Evolutionary conservation across 1,140 invertebrate species (phyloP).

Genomic region (Achatina immaculata): DNA sequence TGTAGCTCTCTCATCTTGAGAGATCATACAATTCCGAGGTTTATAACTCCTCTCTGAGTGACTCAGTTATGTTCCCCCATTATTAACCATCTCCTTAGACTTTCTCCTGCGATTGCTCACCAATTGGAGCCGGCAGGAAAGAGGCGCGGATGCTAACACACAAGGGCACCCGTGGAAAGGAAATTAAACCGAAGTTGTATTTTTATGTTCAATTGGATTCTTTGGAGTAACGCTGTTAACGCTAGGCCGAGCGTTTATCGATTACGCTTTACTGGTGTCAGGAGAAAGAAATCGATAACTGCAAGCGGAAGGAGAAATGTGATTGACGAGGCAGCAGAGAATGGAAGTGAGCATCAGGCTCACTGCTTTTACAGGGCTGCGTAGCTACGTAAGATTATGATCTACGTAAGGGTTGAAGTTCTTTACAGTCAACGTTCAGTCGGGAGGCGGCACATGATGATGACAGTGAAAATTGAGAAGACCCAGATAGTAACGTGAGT

Average conservation of each 20-base stretch:
- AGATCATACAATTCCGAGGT: neutral
- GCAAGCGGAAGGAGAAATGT: neutral
- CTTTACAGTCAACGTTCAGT: neutral
- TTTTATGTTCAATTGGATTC: neutral
- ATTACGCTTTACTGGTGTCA: slow-evolving; percentile 21
- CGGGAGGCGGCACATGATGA: neutral
- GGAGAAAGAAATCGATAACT: slow-evolving; percentile 21
- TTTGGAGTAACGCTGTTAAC: neutral
- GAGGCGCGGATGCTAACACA: too few relatives aligned
- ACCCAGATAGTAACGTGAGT: neutral
- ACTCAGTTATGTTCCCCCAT: neutral
- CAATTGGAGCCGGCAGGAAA: too few relatives aligned
- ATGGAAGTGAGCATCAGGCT: neutral
- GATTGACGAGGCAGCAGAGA: slow-evolving; percentile 8
- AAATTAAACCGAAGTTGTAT: neutral
- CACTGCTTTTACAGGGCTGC: neutral
- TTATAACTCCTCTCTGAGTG: neutral
- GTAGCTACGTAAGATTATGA: neutral
- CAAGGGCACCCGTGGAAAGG: neutral
- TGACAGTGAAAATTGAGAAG: neutral
- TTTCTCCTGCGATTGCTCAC: neutral
- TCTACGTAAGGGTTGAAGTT: neutral
- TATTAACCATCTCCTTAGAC: neutral
- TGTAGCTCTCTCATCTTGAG: neutral
- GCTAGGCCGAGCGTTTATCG: neutral